Base-by-base conservation (phyloP, 2,113 vertebrate species). In the Uria lomvia region DNA sequence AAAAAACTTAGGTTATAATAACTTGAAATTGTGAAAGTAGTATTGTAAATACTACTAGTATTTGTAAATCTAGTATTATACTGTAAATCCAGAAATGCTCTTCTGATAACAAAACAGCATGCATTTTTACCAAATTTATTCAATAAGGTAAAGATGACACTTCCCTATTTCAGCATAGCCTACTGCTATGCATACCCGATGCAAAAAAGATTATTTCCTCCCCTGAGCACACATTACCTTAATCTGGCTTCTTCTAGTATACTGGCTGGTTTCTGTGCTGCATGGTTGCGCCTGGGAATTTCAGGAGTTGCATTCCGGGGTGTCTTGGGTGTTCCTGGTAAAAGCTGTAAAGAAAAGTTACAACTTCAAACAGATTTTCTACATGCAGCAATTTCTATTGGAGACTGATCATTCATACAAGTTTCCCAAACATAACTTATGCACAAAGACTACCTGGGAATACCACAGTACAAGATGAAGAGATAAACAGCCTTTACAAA, bases 171-270 rank as follows among this genome's bases (percentile, higher is more conserved):
- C 59, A 75, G 43, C 70, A 76, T 3, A 87, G 32, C 17, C n/a
- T 56, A 38, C 22, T 70, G 29, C 36, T 73, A 8, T 43, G 21
- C 38, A 45, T 36, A 59, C 5, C n/a, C 71, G 12, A 90, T 4
- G 2, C 20, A 85, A 45, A 88, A 8, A 38, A 63, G n/a, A 23
- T 15, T 0, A 47, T 60, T 81, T 87, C 65, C 49, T 77, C 55
- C 40, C 53, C 8, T 50, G 13, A 78, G 42, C 18, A 72, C 13
- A 27, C 2, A 0, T 96, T 91, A 99, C 99, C 99, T 99, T 34
- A 98, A 87, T 43, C 99, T 98, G 68, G 99, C 99, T 94, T 99
- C 98, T 93, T 99, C 99, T 43, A 99, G 96, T 3, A 98, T 50
- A 22, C 92, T 99, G 23, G 92, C 72, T 2, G 99, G 99, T 38